Evolutionary conservation across 2,888 invertebrate species (phyloP).

Genomic region (Pandemis heparana): DNA sequence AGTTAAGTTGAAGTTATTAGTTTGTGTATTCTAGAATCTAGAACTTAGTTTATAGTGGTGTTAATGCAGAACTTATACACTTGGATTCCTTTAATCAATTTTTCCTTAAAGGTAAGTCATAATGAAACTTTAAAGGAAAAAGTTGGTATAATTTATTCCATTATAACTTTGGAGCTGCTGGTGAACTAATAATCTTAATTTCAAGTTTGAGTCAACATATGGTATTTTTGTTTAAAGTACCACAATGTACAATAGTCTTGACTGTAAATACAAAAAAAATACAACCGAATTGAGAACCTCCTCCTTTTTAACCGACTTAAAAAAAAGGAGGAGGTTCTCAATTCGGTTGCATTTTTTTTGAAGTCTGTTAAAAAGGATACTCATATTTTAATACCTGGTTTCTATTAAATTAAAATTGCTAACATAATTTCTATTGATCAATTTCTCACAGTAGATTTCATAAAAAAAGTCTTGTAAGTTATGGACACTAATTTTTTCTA

Average conservation of each 20-base stretch:
- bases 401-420: neutral
- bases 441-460: neutral
- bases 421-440: neutral
- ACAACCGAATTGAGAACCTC: too few species aligned
- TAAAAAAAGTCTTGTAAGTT: neutral
- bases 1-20: constrained; percentile 15
- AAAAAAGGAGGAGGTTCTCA: too few species aligned
- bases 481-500: neutral
- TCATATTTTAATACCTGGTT: neutral
- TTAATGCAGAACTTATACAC: neutral
- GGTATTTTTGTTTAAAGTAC: constrained; percentile 5
- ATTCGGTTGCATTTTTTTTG: too few species aligned
- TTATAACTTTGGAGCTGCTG: constrained; percentile 29
- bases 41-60: constrained; percentile 21
- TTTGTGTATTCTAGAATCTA: constrained; percentile 11
- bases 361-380: too few species aligned
- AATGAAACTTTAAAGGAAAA: constrained; percentile 20
- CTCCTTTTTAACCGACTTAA: too few species aligned
- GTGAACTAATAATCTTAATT: constrained; percentile 27
- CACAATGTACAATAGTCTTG: neutral
- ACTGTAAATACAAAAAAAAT: too few species aligned
- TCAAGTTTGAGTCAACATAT: neutral
- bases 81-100: constrained; percentile 17
- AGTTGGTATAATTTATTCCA: constrained; percentile 31
- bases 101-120: constrained; percentile 26